A percentile compares a stretch with the other conserved stretches of the same genome.
These are phyloP conservation scores for Gila robusta DNA, from an alignment of 2,797 vertebrate species.

Conservation along the genomic window DNA sequence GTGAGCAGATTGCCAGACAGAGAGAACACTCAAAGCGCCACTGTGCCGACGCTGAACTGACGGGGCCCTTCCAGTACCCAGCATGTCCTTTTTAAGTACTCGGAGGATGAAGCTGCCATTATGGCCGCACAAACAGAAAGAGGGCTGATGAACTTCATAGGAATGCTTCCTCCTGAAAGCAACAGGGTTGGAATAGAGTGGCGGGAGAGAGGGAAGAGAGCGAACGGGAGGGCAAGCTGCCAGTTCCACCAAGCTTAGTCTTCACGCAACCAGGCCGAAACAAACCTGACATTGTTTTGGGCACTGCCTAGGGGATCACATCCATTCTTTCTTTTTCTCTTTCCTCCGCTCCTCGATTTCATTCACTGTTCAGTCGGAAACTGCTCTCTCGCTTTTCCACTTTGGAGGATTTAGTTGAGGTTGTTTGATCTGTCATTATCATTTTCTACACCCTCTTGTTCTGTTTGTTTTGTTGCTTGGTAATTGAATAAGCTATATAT, in stretches of 20 bases:
- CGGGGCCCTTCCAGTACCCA: slow-evolving; percentile 22
- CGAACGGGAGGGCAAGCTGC: slow-evolving; percentile 69
- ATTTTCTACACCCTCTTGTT: slow-evolving; percentile 43
- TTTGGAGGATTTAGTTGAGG: slow-evolving; percentile 39
- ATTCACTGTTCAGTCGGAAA: slow-evolving; percentile 48
- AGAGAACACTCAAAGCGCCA: slow-evolving; percentile 73
- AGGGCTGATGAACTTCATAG: slow-evolving; percentile 86
- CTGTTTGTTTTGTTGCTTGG: slow-evolving; percentile 22
- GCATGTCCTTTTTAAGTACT: slow-evolving; percentile 71
- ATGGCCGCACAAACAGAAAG: slow-evolving; percentile 79
- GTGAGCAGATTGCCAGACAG: slow-evolving; percentile 74
- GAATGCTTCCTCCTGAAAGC: slow-evolving; percentile 76
- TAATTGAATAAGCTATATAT: slow-evolving; percentile 24
- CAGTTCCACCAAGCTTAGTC: slow-evolving; percentile 80
- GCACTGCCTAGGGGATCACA: slow-evolving; percentile 60
- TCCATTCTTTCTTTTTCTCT: slow-evolving; percentile 57
- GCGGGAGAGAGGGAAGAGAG: slow-evolving; percentile 67
- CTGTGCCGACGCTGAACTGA: slow-evolving; percentile 44
- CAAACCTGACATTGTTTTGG: slow-evolving; percentile 82
- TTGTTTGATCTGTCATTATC: slow-evolving; percentile 49
- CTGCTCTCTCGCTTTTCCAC: slow-evolving; percentile 37
- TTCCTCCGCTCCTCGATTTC: slow-evolving; percentile 39
- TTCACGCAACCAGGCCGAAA: slow-evolving; percentile 73
- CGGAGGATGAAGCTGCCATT: slow-evolving; percentile 79
- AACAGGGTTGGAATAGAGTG: slow-evolving; percentile 43